Conservation (phyloP, 2,797 vertebrate genomes). For the Ptychobarbus kaznakovi region DNA sequence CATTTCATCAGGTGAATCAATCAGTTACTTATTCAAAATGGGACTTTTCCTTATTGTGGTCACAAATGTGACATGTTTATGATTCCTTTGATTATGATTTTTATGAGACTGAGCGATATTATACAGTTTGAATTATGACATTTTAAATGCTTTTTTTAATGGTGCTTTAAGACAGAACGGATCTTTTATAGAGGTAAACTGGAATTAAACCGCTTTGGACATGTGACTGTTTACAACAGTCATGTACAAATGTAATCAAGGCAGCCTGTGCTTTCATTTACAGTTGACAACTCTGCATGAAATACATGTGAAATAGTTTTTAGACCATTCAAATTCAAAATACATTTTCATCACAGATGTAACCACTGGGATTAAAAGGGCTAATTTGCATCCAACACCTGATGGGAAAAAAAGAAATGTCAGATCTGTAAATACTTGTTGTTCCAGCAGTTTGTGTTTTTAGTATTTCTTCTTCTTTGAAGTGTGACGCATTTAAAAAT, state of each 20-base stretch:
- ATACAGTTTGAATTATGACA: neutral
- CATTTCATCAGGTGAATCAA: neutral
- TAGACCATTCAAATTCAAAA: neutral
- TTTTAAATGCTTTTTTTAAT: neutral
- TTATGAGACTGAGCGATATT: neutral
- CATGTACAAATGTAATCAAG: neutral
- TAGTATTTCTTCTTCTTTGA: neutral
- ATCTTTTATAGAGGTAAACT: neutral
- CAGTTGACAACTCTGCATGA: neutral
- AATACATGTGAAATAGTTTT: neutral
- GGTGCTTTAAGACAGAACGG: neutral
- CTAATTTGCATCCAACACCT: neutral
- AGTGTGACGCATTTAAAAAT: neutral
- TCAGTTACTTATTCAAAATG: slow-evolving; percentile 1
- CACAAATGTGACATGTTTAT: neutral
- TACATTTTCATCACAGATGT: too few relatives aligned
- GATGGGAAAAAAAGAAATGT: neutral
- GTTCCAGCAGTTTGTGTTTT: neutral
- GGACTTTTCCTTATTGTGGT: neutral
- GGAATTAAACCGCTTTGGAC: neutral
- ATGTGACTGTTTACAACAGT: neutral
- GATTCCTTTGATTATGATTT: neutral
- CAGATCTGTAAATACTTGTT: neutral
- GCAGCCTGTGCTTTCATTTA: neutral
- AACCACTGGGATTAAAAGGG: neutral